A percentile compares a stretch with the other conserved stretches of the same genome.
These are phyloP conservation scores for Chunga burmeisteri DNA, from an alignment of 2,113 vertebrate species.

Conservation along the genomic window DNA sequence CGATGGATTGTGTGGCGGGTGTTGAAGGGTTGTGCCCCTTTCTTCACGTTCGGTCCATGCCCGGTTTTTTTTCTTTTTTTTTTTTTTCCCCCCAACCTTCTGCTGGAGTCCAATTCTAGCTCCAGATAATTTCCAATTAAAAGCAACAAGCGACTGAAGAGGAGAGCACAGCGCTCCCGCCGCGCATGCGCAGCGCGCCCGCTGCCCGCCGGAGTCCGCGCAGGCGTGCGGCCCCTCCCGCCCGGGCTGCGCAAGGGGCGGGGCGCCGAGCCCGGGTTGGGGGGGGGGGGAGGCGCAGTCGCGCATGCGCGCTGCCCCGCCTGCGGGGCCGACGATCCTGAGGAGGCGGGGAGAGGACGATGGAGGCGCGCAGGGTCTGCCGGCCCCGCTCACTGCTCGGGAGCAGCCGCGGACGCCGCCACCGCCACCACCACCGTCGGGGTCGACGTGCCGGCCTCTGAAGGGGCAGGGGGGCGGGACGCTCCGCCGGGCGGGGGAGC, in stretches of 20 bases:
- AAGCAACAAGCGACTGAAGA: no score
- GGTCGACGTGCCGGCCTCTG: not conserved
- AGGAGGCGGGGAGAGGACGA: slow-evolving; percentile 3
- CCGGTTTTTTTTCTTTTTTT: not conserved
- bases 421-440: not conserved
- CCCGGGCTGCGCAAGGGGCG: not conserved
- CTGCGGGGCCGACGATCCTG: not conserved
- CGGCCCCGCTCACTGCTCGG: not conserved
- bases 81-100: not conserved
- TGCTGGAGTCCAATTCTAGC: no score
- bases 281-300: no score
- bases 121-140: no score
- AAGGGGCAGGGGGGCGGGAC: not conserved
- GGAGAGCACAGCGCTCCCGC: not conserved
- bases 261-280: fast-evolving
- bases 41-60: no score
- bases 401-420: not conserved
- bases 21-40: not conserved
- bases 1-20: fast-evolving
- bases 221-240: not conserved
- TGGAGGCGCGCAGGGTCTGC: not conserved
- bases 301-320: not conserved
- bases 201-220: not conserved
- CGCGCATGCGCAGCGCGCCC: not conserved
- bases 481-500: not conserved